These are phyloP conservation scores for Epinephelus fuscoguttatus DNA, from an alignment of 2,113 vertebrate genomes.

Conservation along the genomic window DNA sequence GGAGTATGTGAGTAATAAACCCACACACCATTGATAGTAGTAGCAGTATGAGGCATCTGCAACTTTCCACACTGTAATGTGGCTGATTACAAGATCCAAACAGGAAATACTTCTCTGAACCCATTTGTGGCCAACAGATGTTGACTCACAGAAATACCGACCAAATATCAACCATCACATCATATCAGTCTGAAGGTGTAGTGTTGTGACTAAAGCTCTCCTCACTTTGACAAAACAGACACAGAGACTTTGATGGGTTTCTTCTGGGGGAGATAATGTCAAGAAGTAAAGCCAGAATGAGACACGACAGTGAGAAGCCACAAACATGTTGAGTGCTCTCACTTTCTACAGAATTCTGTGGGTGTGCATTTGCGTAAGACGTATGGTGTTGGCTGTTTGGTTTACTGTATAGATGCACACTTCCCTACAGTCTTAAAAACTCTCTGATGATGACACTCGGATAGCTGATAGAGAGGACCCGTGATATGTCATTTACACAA, in stretches of 20 bases:
- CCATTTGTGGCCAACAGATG: background rate
- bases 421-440: conserved; percentile 22
- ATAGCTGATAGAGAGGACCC: background rate
- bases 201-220: conserved; percentile 25
- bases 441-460: conserved; percentile 31
- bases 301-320: conserved; percentile 65
- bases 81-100: conserved; percentile 39
- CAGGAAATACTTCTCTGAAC: conserved; percentile 32
- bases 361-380: conserved; percentile 61
- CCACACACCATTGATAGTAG: conserved; percentile 33
- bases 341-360: conserved; percentile 75
- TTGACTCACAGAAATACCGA: conserved; percentile 31
- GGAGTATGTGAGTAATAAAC: conserved; percentile 49
- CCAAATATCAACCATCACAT: conserved; percentile 29
- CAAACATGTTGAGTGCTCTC: conserved; percentile 61
- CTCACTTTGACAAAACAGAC: background rate
- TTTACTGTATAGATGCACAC: conserved; percentile 42
- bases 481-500: background rate
- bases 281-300: conserved; percentile 41
- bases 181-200: background rate
- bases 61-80: conserved; percentile 59
- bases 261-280: conserved; percentile 8
- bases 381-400: conserved; percentile 21
- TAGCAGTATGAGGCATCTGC: conserved; percentile 58
- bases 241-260: conserved; percentile 3